Conservation (phyloP, 1,140 invertebrate species). For the Brachionus koreanus region DNA sequence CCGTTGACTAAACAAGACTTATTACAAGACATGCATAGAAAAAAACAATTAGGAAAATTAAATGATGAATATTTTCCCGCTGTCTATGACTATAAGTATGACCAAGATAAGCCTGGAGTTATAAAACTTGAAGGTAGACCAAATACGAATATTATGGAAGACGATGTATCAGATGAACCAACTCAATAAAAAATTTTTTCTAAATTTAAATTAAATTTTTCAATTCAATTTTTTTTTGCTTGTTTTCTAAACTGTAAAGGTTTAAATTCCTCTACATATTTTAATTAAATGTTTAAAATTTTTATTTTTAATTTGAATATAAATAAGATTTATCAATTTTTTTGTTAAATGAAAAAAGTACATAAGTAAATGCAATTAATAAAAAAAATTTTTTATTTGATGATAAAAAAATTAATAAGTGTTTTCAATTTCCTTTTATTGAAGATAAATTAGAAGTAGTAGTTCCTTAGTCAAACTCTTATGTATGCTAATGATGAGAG, state of each 20-base stretch:
- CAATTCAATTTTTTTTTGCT: background rate
- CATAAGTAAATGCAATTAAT: too few relatives aligned
- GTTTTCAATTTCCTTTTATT: too few relatives aligned
- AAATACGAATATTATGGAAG: constrained; percentile 24
- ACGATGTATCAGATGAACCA: constrained; percentile 33
- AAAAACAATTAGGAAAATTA: constrained; percentile 17
- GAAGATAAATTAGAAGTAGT: too few relatives aligned
- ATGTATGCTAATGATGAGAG: background rate
- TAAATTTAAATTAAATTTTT: constrained; percentile 11
- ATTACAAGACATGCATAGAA: background rate
- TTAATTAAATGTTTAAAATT: background rate
- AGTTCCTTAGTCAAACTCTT: too few relatives aligned
- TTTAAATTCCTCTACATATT: background rate
- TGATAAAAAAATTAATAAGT: too few relatives aligned
- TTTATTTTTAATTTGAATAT: background rate
- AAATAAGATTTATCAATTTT: background rate
- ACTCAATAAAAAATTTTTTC: background rate
- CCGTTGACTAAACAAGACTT: background rate
- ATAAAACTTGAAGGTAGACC: constrained; percentile 27
- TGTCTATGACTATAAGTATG: constrained; percentile 32
- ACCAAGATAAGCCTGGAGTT: constrained; percentile 43
- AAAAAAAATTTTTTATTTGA: too few relatives aligned
- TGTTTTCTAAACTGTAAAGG: background rate
- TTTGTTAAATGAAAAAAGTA: too few relatives aligned
- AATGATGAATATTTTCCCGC: constrained; percentile 45